Evolutionary conservation across 2,797 vertebrate species (phyloP), one percentile per base, ranked within the genome.

Genomic region (Chelon auratus): DNA sequence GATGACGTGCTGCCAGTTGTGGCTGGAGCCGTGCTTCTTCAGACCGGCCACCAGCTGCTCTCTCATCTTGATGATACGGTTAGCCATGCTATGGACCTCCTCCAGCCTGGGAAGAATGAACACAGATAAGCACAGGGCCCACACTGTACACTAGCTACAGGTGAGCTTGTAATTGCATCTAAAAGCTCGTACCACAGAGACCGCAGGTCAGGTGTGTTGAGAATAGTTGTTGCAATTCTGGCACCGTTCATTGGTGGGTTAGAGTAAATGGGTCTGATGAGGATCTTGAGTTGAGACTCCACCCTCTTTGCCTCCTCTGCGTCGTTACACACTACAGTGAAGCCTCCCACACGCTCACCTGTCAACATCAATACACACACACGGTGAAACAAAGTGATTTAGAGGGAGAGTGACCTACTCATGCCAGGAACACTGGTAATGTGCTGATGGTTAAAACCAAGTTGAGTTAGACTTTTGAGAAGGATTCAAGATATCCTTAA

Each of bases 251-350:
- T 43, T 1, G 98, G 98, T 0, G 98, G 98, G 89, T 99, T 99
- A 84, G 98, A 99, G 84, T 99, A 99, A 93, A 99, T 96, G 75
- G 98, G 97, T 11, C 98, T 96, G 87, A 99, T 98, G 58, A 99
- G 95, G 85, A 99, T 99, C 93, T 99, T 99, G 62, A 99, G 89
- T 83, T 99, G 98, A 0, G 98, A 99, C 72, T 99, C 98, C 0
- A 99, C 97, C 57, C 96, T 93, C 90, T 98, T 99, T 59, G 97
- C 97, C 87, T 99, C 97, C 1, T 99, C 97, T 0, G 90, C 77
- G 0, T 97, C 97, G 0, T 91, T 95, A 87, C 98, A 99, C 82
- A 99, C 88, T 51, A 98, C 90, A 0, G 95, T 96, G 92, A 99
- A 99, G 68, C 97, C 98, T 39, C 98, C 98, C 0, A 96, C 97